Conservation (phyloP, 2,113 vertebrate species). For the Corvus moneduloides region DNA sequence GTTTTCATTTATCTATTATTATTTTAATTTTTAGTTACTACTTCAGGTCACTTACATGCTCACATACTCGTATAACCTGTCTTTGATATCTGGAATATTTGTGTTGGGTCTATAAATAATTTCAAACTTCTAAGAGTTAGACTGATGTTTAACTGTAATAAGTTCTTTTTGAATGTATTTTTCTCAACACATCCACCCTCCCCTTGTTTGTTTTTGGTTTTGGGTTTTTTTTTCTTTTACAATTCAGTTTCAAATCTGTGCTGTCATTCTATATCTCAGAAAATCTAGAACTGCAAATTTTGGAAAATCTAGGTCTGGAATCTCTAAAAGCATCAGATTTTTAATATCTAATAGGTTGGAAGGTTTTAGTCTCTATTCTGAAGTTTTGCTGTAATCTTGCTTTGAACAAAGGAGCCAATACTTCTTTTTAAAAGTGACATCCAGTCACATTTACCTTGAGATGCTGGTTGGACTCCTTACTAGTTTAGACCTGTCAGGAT, state of each 20-base stretch:
- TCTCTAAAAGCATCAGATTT: neutral
- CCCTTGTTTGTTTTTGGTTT: neutral
- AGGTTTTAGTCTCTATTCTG: neutral
- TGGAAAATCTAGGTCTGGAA: neutral
- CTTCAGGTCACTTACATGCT: neutral
- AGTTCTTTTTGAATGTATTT: neutral
- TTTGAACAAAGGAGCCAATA: neutral
- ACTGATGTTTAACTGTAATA: neutral
- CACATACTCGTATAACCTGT: neutral
- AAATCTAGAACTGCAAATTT: neutral
- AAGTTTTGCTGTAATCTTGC: neutral
- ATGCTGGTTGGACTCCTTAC: neutral
- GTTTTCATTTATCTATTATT: neutral
- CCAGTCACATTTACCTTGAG: neutral
- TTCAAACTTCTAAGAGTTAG: neutral
- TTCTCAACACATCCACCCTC: neutral
- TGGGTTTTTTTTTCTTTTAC: neutral
- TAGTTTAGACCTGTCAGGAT: neutral
- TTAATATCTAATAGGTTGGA: neutral
- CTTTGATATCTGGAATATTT: neutral
- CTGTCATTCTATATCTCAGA: neutral
- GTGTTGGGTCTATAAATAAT: neutral
- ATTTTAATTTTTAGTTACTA: neutral
- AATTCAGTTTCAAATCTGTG: neutral
- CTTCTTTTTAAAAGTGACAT: neutral